Evolutionary conservation across 1,140 invertebrate species (phyloP), one percentile per base, ranked within the genome.

Genomic region (Bombus superbus): DNA sequence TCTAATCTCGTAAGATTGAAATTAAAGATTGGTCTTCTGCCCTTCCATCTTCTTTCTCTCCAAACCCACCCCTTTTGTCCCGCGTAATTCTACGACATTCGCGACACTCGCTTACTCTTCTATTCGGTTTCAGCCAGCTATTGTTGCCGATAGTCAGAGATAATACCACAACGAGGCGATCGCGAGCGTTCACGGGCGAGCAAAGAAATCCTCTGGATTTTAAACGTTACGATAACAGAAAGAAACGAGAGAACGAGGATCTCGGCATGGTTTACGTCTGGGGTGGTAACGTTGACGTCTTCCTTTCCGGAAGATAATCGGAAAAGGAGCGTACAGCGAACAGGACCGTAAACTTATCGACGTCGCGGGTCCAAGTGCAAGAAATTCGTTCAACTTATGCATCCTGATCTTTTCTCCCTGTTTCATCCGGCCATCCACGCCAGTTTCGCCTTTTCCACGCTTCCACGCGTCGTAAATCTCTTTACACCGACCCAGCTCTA

Each of bases 401-500:
- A 38, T 8, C 38, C 22, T 74, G 35, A 42, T 28, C 28, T n/a
- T 40, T n/a, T 5, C 15, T 38, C n/a, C 9, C 15, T 9, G 13
- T 62, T 38, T 6, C 35, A 68, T 66, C 38, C 18, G n/a, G 53
- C 69, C 9, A 32, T 11, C 1, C 40, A 47, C 25, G 4, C 22
- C 42, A 47, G 35, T 38, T 44, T 57, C 35, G n/a, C 13, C 59
- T 64, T 44, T 53, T 66, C 42, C 62, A 73, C 59, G 44, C 64
- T 64, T 53, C 64, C 40, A 53, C 71, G 79, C 40, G 64, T 81
- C 90, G 88, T 93, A 93, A 93, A 93, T 93, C 91, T 92, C 89
- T 92, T 93, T 92, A 92, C 90, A 91, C 87, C 88, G 85, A 81
- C 83, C 5, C 62, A 68, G 86, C 91, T 94, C 93, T 92, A 93